Conservation (phyloP, 64 coral and sea anemone species). For the Stichodactyla mertensii region DNA sequence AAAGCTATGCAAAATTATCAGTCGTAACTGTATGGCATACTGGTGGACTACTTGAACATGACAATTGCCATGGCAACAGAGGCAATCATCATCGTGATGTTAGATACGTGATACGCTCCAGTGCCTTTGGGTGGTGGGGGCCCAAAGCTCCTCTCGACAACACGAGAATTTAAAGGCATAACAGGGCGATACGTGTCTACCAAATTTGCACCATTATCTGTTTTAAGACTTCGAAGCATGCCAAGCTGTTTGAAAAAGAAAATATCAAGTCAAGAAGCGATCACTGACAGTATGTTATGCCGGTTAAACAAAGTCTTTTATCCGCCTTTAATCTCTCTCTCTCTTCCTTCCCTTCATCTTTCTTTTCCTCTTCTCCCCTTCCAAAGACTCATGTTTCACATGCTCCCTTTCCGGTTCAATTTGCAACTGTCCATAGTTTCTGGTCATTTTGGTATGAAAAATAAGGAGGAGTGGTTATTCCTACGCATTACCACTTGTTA, state of each 20-base stretch:
- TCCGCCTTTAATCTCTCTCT: too few relatives aligned
- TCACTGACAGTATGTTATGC: neutral
- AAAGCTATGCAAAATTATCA: too few relatives aligned
- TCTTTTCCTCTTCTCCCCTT: too few relatives aligned
- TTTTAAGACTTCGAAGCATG: conserved; percentile 37
- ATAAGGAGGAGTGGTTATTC: too few relatives aligned
- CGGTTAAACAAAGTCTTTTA: too few relatives aligned
- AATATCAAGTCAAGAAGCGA: neutral
- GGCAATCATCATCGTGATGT: neutral
- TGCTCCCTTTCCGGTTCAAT: too few relatives aligned
- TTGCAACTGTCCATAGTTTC: too few relatives aligned
- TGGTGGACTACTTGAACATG: neutral
- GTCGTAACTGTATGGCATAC: too few relatives aligned
- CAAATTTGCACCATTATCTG: neutral
- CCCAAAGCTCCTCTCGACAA: conserved; percentile 32
- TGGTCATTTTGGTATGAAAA: too few relatives aligned
- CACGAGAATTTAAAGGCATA: conserved; percentile 23
- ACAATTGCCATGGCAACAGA: neutral
- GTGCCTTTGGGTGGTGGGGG: neutral
- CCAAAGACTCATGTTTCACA: too few relatives aligned
- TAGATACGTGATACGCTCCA: neutral
- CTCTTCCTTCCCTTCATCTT: too few relatives aligned
- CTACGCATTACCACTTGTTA: too few relatives aligned
- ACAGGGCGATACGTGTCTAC: conserved; percentile 53
- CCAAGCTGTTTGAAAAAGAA: conserved; percentile 23